Evolutionary conservation across 2,797 vertebrate genomes (phyloP).

Genomic region (Heteromormyrus szaboi): DNA sequence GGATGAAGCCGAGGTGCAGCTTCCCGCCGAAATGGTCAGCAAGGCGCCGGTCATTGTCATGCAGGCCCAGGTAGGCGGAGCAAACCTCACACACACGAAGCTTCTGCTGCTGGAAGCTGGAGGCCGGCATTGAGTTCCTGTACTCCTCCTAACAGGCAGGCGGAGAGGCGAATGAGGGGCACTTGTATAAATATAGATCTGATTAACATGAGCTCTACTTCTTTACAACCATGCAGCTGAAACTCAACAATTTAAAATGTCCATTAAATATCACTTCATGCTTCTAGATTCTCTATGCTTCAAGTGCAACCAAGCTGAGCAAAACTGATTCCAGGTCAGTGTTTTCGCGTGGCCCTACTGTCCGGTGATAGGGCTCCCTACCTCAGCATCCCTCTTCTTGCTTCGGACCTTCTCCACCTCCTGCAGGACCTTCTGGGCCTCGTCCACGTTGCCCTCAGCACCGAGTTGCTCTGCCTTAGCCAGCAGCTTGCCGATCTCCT

Average conservation of each 20-base stretch:
- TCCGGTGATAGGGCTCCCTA: conserved; percentile 33
- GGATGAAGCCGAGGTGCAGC: conserved; percentile 96
- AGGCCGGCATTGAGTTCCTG: conserved; percentile 97
- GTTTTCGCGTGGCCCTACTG: background rate
- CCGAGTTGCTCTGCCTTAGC: conserved; percentile 96
- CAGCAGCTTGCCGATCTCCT: conserved; percentile 95
- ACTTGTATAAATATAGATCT: background rate
- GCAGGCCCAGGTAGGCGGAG: conserved; percentile 94
- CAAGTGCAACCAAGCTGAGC: background rate
- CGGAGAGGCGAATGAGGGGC: background rate
- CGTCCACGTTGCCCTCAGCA: conserved; percentile 94
- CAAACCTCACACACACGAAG: conserved; percentile 95
- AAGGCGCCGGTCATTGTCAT: conserved; percentile 93
- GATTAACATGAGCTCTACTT: background rate
- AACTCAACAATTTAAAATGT: background rate
- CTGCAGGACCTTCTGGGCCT: conserved; percentile 92
- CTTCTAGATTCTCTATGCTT: background rate
- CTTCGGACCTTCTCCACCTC: conserved; percentile 95
- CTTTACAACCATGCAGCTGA: background rate
- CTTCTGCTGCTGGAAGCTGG: conserved; percentile 98
- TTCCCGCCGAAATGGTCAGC: conserved; percentile 98
- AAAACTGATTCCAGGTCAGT: background rate
- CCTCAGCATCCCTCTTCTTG: conserved; percentile 96
- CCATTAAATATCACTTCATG: background rate
- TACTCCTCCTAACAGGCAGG: conserved; percentile 82